Base-by-base conservation (phyloP, 2,888 invertebrate genomes). In the Ypsolopha scabrella region DNA sequence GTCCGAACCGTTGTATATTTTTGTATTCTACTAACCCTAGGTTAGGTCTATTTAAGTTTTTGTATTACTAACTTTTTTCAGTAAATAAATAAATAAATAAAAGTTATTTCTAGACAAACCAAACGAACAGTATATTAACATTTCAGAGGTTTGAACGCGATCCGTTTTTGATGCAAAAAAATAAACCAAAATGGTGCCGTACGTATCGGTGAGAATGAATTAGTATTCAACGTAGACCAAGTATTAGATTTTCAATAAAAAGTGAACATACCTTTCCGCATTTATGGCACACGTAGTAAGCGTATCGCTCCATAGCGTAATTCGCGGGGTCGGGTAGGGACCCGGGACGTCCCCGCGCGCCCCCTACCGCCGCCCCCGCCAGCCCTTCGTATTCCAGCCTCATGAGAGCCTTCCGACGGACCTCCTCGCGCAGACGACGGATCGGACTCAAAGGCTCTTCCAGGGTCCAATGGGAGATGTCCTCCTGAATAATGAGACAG, bases 271-370 rank as follows among this genome's bases (percentile, higher is more conserved):
- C 90, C 88, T 94, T 94, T 58, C 91, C 92, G 72, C 99, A 99
- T 75, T 98, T 98, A 73, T 91, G 96, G 77, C 99, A 99, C 35
- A 98, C 97, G 70, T 99, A 99, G 75, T 99, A 99, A 0, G 99
- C 98, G 72, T 99, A 99, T 63, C 97, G 89, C 65, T 98, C 98
- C 96, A 99, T 96, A 3, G 99, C 98, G 75, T 94, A 95, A 0
- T 90, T 88, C 1, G 94, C 93, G 0, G 97, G 92, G 73, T 98
- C 96, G 52, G 93, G 91, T 65, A 90, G 89, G 91, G 6, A 89
- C 87, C 87, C 48, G 91, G 89, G 0, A 90, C 91, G 57, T 93
- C 92, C 0, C 91, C 89, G 63, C 92, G 91, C 55, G 94, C 58
- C 6, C 62, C 57, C n/a, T 7, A 14, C 57, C 57, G 39, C 91